A percentile compares a stretch with the other conserved stretches of the same genome.
These are phyloP conservation scores for Amblyjoppa fuscipennis DNA, from an alignment of 2,888 invertebrate genomes.

Conservation along the genomic window DNA sequence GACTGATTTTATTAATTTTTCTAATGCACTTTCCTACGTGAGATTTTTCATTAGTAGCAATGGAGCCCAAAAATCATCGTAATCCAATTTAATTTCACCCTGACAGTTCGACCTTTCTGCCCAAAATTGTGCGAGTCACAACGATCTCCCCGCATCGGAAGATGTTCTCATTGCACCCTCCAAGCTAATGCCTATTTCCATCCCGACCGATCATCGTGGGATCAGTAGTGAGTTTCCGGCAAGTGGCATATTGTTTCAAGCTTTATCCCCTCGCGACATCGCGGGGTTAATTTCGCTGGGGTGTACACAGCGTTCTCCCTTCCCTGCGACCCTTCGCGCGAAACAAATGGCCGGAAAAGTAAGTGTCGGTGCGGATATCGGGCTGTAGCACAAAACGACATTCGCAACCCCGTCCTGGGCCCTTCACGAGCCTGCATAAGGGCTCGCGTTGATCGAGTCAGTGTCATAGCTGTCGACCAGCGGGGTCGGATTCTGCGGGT, in stretches of 20 bases:
- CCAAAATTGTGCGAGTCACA: too few relatives aligned
- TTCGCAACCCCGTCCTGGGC: conserved; percentile 49
- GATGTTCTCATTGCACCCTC: too few relatives aligned
- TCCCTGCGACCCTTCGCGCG: conserved; percentile 39
- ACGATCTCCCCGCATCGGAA: too few relatives aligned
- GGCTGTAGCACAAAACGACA: conserved; percentile 73
- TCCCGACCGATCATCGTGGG: conserved; percentile 58
- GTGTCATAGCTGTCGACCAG: conserved; percentile 31
- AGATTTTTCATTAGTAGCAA: too few relatives aligned
- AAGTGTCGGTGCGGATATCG: conserved; percentile 78
- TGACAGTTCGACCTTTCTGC: too few relatives aligned
- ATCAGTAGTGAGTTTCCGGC: conserved; percentile 45
- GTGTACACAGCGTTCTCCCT: conserved; percentile 34
- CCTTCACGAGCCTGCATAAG: conserved; percentile 35
- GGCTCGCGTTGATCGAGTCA: conserved; percentile 66
- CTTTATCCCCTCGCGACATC: conserved; percentile 55
- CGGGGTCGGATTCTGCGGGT: conserved; percentile 80
- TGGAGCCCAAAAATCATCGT: too few relatives aligned
- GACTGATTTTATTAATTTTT: too few relatives aligned
- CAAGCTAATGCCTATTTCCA: conserved; percentile 41
- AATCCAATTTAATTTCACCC: too few relatives aligned
- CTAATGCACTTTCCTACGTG: too few relatives aligned
- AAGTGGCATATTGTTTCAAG: conserved; percentile 78
- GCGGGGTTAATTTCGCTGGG: conserved; percentile 53
- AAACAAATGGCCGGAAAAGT: conserved; percentile 82